A percentile compares a stretch with the other conserved stretches of the same genome.
Conservation (phyloP, 2,113 vertebrate species). For the Chinchilla lanigera region DNA sequence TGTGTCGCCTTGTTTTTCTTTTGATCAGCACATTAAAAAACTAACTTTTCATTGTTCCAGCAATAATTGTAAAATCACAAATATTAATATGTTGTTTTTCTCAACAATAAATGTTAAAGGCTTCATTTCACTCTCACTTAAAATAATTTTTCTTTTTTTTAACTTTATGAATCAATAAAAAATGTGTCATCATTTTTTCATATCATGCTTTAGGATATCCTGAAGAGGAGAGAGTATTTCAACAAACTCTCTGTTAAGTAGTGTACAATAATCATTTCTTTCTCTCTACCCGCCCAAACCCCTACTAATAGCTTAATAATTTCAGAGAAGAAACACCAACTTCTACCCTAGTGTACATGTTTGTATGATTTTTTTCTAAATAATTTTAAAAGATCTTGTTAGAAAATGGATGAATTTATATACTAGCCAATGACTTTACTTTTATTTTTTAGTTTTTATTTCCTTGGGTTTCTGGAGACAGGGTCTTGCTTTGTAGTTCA, state of each 20-base stretch:
- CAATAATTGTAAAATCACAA: conserved; percentile 16
- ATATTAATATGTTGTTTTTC: background rate
- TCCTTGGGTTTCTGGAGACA: background rate
- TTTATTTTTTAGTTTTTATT: background rate
- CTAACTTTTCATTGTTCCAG: background rate
- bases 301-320: background rate
- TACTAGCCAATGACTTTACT: background rate
- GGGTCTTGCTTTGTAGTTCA: background rate
- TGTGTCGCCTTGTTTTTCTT: background rate
- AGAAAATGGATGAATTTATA: conserved; percentile 21
- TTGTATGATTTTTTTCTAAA: background rate
- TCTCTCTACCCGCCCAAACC: background rate
- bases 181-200: background rate
- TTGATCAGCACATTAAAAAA: background rate
- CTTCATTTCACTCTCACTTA: background rate
- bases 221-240: background rate
- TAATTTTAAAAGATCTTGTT: background rate
- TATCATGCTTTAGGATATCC: background rate
- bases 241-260: background rate
- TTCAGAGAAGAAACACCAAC: background rate
- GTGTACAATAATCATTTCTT: background rate
- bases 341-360: background rate
- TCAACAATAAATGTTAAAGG: background rate
- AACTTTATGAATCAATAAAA: background rate
- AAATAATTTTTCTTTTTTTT: background rate